phyloP scores from a whole-genome alignment of 2,797 vertebrate genomes.

The Zenarchopterus dispar region DNA sequence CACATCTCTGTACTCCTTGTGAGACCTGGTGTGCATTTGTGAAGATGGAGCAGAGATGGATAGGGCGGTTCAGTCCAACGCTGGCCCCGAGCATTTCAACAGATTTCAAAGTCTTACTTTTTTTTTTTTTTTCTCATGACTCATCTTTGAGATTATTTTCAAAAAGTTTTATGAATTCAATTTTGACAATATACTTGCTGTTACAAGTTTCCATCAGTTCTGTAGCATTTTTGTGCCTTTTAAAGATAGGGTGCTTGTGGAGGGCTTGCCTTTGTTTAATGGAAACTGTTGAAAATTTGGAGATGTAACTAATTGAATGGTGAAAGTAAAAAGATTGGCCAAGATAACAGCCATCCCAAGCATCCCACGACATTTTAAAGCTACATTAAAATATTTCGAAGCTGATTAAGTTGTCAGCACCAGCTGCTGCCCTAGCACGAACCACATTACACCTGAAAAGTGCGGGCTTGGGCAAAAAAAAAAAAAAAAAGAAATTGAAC shows the following conservation, averaged over 20 bases:
- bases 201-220: slow-evolving; percentile 40
- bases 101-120: slow-evolving; percentile 52
- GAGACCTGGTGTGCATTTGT: slow-evolving; percentile 57
- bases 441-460: slow-evolving; percentile 48
- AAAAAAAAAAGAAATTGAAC: slow-evolving; percentile 56
- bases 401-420: slow-evolving; percentile 50
- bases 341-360: slow-evolving; percentile 47
- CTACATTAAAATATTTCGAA: slow-evolving; percentile 38
- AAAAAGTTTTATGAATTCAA: slow-evolving; percentile 59
- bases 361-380: slow-evolving; percentile 43
- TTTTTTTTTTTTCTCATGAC: slow-evolving; percentile 55
- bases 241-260: slow-evolving; percentile 60
- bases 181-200: slow-evolving; percentile 43
- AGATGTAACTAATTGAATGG: neutral
- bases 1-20: slow-evolving; percentile 68
- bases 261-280: slow-evolving; percentile 32
- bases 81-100: slow-evolving; percentile 61
- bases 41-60: slow-evolving; percentile 69
- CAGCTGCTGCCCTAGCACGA: slow-evolving; percentile 37
- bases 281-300: slow-evolving; percentile 4
- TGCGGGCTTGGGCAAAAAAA: slow-evolving; percentile 77
- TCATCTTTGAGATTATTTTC: slow-evolving; percentile 59
- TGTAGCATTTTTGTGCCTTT: slow-evolving; percentile 32
- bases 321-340: slow-evolving; percentile 25
- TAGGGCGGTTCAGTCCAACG: slow-evolving; percentile 61